phyloP scores from a whole-genome alignment of 2,113 vertebrate genomes.

The Pelecanoides urinatrix region DNA sequence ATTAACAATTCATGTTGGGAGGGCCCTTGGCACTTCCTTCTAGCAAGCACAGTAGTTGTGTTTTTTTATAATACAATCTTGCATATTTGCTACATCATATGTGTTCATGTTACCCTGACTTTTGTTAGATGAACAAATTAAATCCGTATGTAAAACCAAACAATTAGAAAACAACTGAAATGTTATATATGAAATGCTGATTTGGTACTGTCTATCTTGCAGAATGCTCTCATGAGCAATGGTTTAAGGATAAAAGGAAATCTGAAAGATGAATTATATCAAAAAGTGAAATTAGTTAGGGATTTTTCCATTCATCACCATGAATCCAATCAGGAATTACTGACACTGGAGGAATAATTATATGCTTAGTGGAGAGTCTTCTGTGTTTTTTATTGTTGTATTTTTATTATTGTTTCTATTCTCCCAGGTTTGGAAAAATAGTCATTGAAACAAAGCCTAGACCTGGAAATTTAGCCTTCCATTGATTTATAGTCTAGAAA shows the following conservation, averaged over 20 bases:
- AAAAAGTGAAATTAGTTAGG: background rate
- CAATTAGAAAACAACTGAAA: conserved; percentile 14
- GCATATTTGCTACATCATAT: conserved; percentile 25
- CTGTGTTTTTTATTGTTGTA: background rate
- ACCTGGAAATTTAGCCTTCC: background rate
- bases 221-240: background rate
- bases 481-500: background rate
- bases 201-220: background rate
- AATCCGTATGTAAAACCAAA: background rate
- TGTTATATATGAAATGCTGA: background rate
- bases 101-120: background rate
- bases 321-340: background rate
- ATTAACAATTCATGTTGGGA: conserved; percentile 31
- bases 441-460: background rate
- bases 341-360: background rate
- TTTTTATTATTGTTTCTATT: background rate
- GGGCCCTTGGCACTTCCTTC: conserved; percentile 24
- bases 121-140: conserved; percentile 8
- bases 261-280: background rate
- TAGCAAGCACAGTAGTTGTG: conserved; percentile 27
- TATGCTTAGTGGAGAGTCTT: background rate
- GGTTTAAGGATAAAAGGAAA: background rate
- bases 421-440: background rate
- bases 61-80: background rate
- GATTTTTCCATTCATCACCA: background rate